Evolutionary conservation across 2,888 invertebrate species (phyloP).

Genomic region (Hirtodrosophila alboralis): DNA sequence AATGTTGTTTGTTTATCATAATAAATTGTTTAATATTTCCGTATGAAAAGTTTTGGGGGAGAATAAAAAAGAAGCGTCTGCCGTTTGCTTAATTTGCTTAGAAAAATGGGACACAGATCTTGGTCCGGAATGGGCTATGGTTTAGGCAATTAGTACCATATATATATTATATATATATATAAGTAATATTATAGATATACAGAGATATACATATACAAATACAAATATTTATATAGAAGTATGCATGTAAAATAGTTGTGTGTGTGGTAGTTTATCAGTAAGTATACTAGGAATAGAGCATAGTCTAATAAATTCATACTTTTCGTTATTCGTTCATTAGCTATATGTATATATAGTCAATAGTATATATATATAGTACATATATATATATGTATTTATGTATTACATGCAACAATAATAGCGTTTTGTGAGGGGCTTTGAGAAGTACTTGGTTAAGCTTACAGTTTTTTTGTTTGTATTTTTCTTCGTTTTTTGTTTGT

Average conservation of each 20-base stretch:
- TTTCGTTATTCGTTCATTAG: constrained; percentile 66
- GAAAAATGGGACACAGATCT: constrained; percentile 17
- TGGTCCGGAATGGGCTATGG: constrained; percentile 24
- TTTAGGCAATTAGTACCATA: neutral
- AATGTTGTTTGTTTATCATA: constrained; percentile 12
- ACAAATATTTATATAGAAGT: constrained; percentile 13
- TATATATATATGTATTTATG: neutral
- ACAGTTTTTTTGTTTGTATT: constrained; percentile 13
- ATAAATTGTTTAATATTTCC: constrained; percentile 37
- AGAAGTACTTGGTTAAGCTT: constrained; percentile 49
- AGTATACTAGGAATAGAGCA: constrained; percentile 57
- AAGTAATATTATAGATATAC: constrained; percentile 1
- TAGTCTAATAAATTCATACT: constrained; percentile 80
- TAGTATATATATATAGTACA: constrained; percentile 6
- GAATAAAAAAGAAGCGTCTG: constrained; percentile 48
- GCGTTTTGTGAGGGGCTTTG: constrained; percentile 37
- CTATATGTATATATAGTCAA: constrained; percentile 36
- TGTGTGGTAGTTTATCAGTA: constrained; percentile 23
- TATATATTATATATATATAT: constrained; percentile 5
- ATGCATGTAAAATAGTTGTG: neutral
- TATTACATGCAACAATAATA: constrained; percentile 45
- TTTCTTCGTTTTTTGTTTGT: constrained; percentile 9
- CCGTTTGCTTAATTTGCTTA: constrained; percentile 10
- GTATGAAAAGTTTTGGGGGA: constrained; percentile 37
- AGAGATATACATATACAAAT: constrained; percentile 19